phyloP scores from a whole-genome alignment of 1,140 invertebrate genomes.

The Drosophila carrolli region DNA sequence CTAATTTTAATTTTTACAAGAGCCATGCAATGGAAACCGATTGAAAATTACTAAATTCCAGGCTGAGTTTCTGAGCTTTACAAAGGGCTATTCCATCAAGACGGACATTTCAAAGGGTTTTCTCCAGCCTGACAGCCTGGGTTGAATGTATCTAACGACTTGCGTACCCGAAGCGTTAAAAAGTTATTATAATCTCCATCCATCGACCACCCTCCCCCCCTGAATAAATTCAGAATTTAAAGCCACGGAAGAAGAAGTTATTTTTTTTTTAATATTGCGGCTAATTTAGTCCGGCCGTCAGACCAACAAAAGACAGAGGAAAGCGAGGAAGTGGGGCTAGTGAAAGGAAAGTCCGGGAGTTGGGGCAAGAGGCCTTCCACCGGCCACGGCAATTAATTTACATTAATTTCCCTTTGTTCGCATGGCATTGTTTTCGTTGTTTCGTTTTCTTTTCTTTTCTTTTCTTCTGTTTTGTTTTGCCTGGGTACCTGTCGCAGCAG shows the following conservation, averaged over 20 bases:
- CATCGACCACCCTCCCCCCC: not conserved
- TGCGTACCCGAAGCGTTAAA: conserved; percentile 1
- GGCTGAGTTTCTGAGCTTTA: too few relatives aligned
- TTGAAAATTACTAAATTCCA: too few relatives aligned
- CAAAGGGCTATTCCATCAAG: too few relatives aligned
- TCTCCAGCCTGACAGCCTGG: not conserved
- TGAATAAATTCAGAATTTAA: too few relatives aligned
- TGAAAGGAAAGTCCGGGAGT: not conserved
- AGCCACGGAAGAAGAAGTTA: not conserved
- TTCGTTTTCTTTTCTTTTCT: conserved; percentile 4
- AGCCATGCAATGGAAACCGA: too few relatives aligned
- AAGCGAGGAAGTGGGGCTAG: not conserved
- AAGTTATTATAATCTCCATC: not conserved
- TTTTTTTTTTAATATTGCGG: conserved; percentile 19
- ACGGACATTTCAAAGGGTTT: not conserved
- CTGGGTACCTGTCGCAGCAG: conserved; percentile 6
- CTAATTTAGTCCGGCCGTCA: conserved; percentile 7
- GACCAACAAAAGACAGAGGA: not conserved
- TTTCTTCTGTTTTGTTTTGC: conserved; percentile 1
- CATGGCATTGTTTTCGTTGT: conserved; percentile 16
- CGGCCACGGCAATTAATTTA: conserved; percentile 67
- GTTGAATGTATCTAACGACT: not conserved
- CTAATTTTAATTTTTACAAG: too few relatives aligned
- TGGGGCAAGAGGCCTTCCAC: conserved; percentile 45
- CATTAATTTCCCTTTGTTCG: conserved; percentile 57